A percentile compares a stretch with the other conserved stretches of the same genome.
These are phyloP conservation scores for Rynchops niger DNA, from an alignment of 2,113 vertebrate species.

Conservation along the genomic window DNA sequence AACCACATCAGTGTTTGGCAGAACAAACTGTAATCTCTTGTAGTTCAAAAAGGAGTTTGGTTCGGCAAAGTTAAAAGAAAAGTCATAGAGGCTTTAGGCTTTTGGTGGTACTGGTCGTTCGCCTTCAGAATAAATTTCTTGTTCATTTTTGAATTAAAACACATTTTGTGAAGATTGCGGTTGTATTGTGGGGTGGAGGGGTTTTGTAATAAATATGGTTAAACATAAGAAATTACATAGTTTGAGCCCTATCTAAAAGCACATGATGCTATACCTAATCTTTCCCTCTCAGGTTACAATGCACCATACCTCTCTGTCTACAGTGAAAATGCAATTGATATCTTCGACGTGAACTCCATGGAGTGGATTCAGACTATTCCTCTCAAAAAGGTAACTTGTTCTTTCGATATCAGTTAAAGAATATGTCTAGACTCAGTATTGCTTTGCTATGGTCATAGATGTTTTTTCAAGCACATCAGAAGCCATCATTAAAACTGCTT, in stretches of 20 bases:
- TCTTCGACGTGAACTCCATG: conserved; percentile 97
- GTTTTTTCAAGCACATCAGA: not conserved
- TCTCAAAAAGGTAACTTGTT: conserved; percentile 91
- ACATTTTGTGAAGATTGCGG: not conserved
- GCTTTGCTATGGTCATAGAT: not conserved
- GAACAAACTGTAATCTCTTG: not conserved
- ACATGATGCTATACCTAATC: not conserved
- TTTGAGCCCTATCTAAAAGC: not conserved
- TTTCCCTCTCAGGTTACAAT: conserved; percentile 86
- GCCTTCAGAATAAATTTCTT: not conserved
- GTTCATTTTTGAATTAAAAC: not conserved
- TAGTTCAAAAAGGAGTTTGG: not conserved
- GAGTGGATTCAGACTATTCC: conserved; percentile 99
- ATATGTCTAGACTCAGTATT: not conserved
- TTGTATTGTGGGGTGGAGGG: not conserved
- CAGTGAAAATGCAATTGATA: conserved; percentile 95
- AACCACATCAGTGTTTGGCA: not conserved
- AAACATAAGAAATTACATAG: not conserved
- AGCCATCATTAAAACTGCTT: not conserved
- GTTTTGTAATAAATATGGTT: not conserved
- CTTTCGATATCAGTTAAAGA: not conserved
- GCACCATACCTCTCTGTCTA: conserved; percentile 98
- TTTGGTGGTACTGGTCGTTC: not conserved
- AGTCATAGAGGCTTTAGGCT: not conserved
- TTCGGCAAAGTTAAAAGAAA: not conserved